Evolutionary conservation across 1,140 invertebrate species (phyloP).

Genomic region (Ceratitis capitata): DNA sequence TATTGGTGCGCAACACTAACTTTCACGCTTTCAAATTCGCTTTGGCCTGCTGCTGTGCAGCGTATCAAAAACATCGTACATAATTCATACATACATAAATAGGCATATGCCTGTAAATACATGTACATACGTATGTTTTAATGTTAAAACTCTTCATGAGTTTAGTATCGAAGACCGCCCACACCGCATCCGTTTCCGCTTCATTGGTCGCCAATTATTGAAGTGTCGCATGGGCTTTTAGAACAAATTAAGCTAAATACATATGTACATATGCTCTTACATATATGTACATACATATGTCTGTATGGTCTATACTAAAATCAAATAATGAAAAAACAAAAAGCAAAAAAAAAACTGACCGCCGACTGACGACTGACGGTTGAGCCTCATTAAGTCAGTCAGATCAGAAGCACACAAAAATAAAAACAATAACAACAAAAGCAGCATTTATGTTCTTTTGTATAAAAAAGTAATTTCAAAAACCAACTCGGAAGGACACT

Average conservation of each 20-base stretch:
- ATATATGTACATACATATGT: too few relatives aligned
- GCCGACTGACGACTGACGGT: not conserved
- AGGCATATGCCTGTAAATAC: not conserved
- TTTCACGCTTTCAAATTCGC: not conserved
- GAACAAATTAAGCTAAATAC: not conserved
- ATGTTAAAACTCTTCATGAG: too few relatives aligned
- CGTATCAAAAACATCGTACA: not conserved
- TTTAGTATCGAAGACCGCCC: too few relatives aligned
- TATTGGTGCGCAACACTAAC: not conserved
- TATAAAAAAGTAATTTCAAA: too few relatives aligned
- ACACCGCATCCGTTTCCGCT: not conserved
- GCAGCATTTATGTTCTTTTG: too few relatives aligned
- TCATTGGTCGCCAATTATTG: not conserved
- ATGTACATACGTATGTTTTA: not conserved
- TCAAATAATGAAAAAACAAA: not conserved
- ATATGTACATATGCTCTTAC: too few relatives aligned
- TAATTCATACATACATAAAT: not conserved
- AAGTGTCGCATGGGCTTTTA: not conserved
- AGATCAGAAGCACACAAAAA: not conserved
- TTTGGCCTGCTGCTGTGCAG: not conserved
- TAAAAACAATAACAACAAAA: not conserved
- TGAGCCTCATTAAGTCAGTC: not conserved
- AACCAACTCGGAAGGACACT: not conserved
- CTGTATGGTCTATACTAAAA: too few relatives aligned
- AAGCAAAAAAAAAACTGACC: not conserved